Evolutionary conservation across 2,888 invertebrate genomes (phyloP), one percentile per base, ranked within the genome.

Genomic region (Dione juno): DNA sequence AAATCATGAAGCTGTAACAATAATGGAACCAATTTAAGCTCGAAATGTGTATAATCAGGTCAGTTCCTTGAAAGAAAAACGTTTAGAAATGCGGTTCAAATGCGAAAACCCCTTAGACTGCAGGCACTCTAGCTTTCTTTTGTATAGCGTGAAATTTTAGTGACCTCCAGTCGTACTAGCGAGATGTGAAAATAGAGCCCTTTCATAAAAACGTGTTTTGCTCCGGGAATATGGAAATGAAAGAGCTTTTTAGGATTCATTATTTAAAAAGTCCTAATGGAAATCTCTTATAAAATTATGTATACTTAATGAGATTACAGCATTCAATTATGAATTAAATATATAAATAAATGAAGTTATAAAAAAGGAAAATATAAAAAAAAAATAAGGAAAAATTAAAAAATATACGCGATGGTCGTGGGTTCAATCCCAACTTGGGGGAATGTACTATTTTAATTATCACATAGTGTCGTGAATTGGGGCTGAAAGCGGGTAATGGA

Each of bases 91-190:
- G n/a, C 61, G 66, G 54, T 37, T 45, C 28, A 61, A 61, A 61
- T 45, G 45, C 28, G 61, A 68, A 67, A 68, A 21, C 68, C 37
- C 58, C 52, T 65, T 50, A 61, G 45, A 58, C 64, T 66, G 70
- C 52, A 58, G 72, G 63, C 50, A 69, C 69, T 69, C 35, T 64
- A 53, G 66, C 37, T 37, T 53, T 72, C 69, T 68, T 69, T 72
- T 67, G 64, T 72, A n/a, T 10, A 21, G 67, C 21, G 58, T 41
- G 63, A 67, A 64, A 59, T 64, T 67, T 64, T 64, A 54, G 70
- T 70, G 70, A 72, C 72, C 72, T 72, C 61, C 50, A 50, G 52
- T 58, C 48, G 19, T 54, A 50, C 21, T 58, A 68, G 63, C 58
- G 52, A 67, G 21, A 50, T 57, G 43, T 58, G 43, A 59, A 68